phyloP scores from a whole-genome alignment of 2,797 vertebrate species.

The Amniataba percoides region DNA sequence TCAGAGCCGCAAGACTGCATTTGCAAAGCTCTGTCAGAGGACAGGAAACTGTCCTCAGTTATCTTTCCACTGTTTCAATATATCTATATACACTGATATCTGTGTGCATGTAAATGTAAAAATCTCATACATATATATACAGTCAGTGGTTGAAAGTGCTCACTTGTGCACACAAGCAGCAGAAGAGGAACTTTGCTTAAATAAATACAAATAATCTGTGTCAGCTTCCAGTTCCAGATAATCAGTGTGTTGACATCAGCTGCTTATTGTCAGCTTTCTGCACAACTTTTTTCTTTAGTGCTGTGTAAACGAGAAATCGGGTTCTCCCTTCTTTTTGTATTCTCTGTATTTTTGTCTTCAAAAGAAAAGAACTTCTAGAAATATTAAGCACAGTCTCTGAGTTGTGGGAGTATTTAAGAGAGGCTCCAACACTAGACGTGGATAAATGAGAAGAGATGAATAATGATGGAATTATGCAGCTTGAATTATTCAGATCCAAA shows the following conservation, averaged over 20 bases:
- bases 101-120: neutral
- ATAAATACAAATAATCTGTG: too few relatives aligned
- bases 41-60: neutral
- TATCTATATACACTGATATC: neutral
- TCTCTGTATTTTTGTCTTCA: constrained; percentile 6
- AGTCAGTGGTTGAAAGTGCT: too few relatives aligned
- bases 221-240: neutral
- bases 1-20: constrained; percentile 39
- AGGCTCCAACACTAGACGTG: neutral
- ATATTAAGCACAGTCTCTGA: neutral
- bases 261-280: neutral
- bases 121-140: neutral
- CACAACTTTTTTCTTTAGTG: neutral
- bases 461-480: constrained; percentile 23
- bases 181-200: too few relatives aligned
- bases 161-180: too few relatives aligned
- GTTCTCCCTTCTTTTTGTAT: neutral
- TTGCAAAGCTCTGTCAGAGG: constrained; percentile 20
- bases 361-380: neutral
- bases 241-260: neutral
- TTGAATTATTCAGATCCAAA: constrained; percentile 45
- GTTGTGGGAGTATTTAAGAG: neutral
- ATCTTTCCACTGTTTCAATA: neutral
- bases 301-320: neutral
- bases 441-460: constrained; percentile 27